Base-by-base conservation (phyloP, 2,888 invertebrate species). In the Calephelis perditalis region DNA sequence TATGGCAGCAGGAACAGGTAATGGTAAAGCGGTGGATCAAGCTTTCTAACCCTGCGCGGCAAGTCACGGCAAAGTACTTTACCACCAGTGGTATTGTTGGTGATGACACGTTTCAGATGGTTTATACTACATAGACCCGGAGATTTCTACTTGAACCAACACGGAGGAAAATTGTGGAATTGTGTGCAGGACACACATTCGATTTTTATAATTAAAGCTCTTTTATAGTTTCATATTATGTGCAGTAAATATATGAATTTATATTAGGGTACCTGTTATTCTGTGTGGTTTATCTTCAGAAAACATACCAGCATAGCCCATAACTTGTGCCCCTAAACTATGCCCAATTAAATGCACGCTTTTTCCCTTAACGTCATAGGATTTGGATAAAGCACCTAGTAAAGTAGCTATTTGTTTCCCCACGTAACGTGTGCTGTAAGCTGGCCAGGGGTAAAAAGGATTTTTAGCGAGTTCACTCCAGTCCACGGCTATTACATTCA, bases 311-410 rank as follows among this genome's bases (percentile, higher is more conserved):
- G 92, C 89, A 70, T 91, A 91, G 5, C 93, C 93, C 90, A 92
- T 92, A 6, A 92, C 89, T 55, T 93, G 93, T 0, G 93, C 92
- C 36, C 93, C 93, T 62, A 93, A 78, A 70, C 93, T 93, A 67
- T 93, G 93, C 0, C 91, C 91, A 56, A 91, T 81, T 58, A 91
- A 72, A 71, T 91, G 88, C 56, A 87, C 72, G 49, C 69, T 69
- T 9, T 71, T 72, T 8, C 76, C 76, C 43, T 70, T 59, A 1
- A 79, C 43, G 9, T 71, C 57, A 62, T 78, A 82, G 0, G 73
- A 72, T 46, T 65, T 65, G 10, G 66, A 65, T 9, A 87, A 67
- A 4, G 77, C 70, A 11, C 74, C 66, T 2, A 90, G 62, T 47
- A 90, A 63, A 63, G 77, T 78, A 2, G 86, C 81, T 45, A 81